Evolutionary conservation across 2,888 invertebrate genomes (phyloP), one percentile per base, ranked within the genome.

Genomic region (Taenaris catops): DNA sequence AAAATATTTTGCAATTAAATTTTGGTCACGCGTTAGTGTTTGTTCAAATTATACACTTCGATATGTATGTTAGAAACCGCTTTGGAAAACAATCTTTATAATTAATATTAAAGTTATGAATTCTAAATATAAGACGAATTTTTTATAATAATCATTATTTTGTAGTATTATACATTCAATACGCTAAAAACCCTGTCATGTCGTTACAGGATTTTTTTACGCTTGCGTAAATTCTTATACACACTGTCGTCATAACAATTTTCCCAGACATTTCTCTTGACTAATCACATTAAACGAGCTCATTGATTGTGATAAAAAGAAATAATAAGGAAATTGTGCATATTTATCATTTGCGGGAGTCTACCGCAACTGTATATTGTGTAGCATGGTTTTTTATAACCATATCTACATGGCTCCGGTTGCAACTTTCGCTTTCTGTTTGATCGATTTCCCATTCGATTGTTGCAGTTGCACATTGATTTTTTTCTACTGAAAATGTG

Each of bases 231-330:
- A n/a, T n/a, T n/a, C n/a, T n/a, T n/a, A n/a, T n/a, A n/a, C 14
- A 3, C 24, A 14, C 23, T 27, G 16, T 25, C 32, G 34, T 28
- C 34, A 42, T 32, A 42, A 42, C 26, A 16, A 7, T 18, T 8
- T 45, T 45, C 45, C 37, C 45, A 42, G 34, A 36, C 21, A 35
- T 45, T 45, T 39, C 42, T 39, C 9, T 31, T 31, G 14, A 16
- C 23, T 31, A 31, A 31, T 31, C 9, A 31, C 21, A 23, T 31
- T 23, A 23, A 31, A 19, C 16, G n/a, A 17, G 16, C 16, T 31
- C 31, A 10, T 9, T 21, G 21, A 8, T 21, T 29, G 8, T 16
- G 27, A 9, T 28, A 23, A 28, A 35, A 27, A n/a, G n/a, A n/a
- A n/a, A n/a, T n/a, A 37, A 38, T 21, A 23, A 38, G 42, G 42